Percentiles rank a stretch among this genome's conserved stretches.
These are phyloP conservation scores for Turritopsis dohrnii DNA, from an alignment of 30 jellyfish, hydroid and myxozoan species.

Conservation along the genomic window DNA sequence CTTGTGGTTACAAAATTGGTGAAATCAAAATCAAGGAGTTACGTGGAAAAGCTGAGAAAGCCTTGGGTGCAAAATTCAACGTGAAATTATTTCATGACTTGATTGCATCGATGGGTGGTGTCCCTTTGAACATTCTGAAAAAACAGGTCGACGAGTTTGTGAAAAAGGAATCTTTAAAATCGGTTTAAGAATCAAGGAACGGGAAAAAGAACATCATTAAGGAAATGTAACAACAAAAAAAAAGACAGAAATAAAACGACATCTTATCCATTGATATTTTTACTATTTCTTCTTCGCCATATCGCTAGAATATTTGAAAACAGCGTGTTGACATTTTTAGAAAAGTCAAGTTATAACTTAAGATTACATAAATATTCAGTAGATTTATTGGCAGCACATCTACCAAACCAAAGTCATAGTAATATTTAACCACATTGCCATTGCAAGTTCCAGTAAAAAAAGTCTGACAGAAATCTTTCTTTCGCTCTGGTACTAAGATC, in stretches of 20 bases:
- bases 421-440: too few species aligned
- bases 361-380: too few species aligned
- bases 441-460: background rate
- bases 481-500: too few species aligned
- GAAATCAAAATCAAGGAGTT: constrained; percentile 67
- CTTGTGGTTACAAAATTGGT: constrained; percentile 81
- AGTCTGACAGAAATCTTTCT: too few species aligned
- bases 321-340: too few species aligned
- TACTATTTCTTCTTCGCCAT: too few species aligned
- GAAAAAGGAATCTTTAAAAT: background rate
- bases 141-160: constrained; percentile 16
- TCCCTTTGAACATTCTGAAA: constrained; percentile 45
- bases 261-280: too few species aligned
- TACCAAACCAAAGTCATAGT: too few species aligned
- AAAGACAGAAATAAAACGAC: background rate
- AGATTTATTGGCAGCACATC: too few species aligned
- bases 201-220: background rate
- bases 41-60: constrained; percentile 38
- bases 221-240: background rate
- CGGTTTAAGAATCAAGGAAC: background rate
- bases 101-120: constrained; percentile 54
- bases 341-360: too few species aligned
- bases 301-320: too few species aligned
- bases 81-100: constrained; percentile 59
- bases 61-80: constrained; percentile 56